Conservation (phyloP, 2,113 vertebrate genomes). For the Ia io region DNA sequence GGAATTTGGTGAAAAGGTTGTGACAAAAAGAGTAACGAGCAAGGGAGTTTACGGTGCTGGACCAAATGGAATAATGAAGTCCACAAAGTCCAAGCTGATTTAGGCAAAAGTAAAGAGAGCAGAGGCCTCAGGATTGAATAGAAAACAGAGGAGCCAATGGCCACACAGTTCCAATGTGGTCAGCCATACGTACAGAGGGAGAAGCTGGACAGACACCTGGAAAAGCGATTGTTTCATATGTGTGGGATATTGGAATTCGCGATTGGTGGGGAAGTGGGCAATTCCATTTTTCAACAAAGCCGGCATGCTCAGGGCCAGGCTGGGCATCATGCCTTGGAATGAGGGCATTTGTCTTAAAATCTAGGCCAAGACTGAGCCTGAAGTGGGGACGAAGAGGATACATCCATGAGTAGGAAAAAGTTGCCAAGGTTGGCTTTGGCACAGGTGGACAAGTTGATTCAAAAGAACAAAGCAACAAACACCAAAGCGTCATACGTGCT, state of each 20-base stretch:
- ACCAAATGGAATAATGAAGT: background rate
- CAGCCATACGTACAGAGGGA: background rate
- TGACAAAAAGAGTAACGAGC: background rate
- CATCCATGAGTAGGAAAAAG: background rate
- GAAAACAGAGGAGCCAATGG: background rate
- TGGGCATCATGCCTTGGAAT: background rate
- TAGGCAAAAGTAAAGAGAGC: background rate
- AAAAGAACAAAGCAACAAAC: constrained; percentile 47
- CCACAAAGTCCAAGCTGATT: background rate
- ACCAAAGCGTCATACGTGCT: background rate
- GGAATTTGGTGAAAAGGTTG: background rate
- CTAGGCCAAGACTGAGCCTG: background rate
- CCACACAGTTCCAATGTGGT: too few species aligned
- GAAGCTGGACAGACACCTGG: accelerated
- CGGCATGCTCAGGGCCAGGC: background rate
- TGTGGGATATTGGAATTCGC: background rate
- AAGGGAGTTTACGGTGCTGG: background rate
- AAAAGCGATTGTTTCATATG: background rate
- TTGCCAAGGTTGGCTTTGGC: background rate
- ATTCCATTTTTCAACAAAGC: background rate
- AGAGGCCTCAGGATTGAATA: background rate
- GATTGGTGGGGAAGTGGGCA: background rate
- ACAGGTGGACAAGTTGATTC: background rate
- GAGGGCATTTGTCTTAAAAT: background rate
- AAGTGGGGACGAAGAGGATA: background rate